Evolutionary conservation across 2,888 invertebrate species (phyloP).

Genomic region (Nemotelus pantherinus): DNA sequence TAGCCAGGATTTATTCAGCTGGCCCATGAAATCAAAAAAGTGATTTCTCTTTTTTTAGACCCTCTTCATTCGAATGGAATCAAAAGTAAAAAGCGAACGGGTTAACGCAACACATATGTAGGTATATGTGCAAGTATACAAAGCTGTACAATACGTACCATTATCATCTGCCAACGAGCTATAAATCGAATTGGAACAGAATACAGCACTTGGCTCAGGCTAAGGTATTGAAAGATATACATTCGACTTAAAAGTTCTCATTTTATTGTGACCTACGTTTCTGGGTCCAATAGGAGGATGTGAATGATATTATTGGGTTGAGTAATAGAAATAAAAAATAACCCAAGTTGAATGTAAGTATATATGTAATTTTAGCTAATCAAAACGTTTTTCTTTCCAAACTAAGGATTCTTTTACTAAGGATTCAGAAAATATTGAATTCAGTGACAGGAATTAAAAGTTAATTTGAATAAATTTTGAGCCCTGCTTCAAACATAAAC

Average conservation of each 20-base stretch:
- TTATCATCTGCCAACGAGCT: constrained; percentile 30
- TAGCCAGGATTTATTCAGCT: constrained; percentile 37
- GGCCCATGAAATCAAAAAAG: constrained; percentile 39
- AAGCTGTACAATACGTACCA: not conserved
- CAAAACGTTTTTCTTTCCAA: too few relatives aligned
- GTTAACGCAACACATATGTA: not conserved
- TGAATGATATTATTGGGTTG: too few relatives aligned
- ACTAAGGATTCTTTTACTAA: too few relatives aligned
- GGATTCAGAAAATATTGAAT: too few relatives aligned
- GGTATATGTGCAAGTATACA: not conserved
- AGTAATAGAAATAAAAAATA: too few relatives aligned
- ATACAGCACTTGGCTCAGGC: constrained; percentile 5
- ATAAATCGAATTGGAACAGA: constrained; percentile 28
- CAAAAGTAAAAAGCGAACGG: not conserved
- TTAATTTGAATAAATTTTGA: too few relatives aligned
- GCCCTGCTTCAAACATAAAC: too few relatives aligned
- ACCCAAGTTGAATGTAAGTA: too few relatives aligned
- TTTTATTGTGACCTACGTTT: not conserved
- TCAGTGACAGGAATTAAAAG: too few relatives aligned
- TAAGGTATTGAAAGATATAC: not conserved
- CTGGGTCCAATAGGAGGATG: too few relatives aligned
- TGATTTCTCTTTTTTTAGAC: constrained; percentile 33
- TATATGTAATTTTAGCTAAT: too few relatives aligned
- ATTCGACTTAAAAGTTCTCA: constrained; percentile 11
- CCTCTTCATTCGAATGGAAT: not conserved